Percentiles rank a stretch among this genome's conserved stretches.
phyloP scores from a whole-genome alignment of 2,113 vertebrate genomes.

The Dicerorhinus sumatrensis region DNA sequence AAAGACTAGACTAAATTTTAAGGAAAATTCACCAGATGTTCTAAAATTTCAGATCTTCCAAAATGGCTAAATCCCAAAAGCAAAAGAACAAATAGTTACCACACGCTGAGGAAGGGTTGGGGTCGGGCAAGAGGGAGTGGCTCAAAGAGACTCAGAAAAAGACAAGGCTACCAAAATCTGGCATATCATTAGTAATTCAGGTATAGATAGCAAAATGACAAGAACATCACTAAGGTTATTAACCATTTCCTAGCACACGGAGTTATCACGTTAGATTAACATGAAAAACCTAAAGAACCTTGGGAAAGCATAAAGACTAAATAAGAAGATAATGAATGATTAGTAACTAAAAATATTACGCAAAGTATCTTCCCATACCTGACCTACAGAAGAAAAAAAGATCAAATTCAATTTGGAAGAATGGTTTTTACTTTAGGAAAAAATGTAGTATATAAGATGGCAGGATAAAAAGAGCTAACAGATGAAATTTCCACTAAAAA shows the following conservation, averaged over 20 bases:
- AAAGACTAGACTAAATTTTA: conserved; percentile 58
- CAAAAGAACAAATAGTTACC: conserved; percentile 62
- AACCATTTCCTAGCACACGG: conserved; percentile 29
- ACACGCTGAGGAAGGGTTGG: background rate
- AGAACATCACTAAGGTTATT: conserved; percentile 6
- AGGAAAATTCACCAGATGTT: conserved; percentile 64
- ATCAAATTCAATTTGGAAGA: conserved; percentile 27
- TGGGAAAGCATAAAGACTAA: conserved; percentile 26
- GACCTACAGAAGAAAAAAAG: conserved; percentile 1
- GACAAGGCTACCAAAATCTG: conserved; percentile 48
- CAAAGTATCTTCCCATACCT: background rate
- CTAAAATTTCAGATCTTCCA: conserved; percentile 63
- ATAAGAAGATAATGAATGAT: conserved; percentile 6
- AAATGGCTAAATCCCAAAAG: conserved; percentile 39
- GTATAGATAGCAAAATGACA: background rate
- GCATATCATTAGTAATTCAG: background rate
- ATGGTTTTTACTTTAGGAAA: conserved; percentile 31
- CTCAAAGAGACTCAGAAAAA: conserved; percentile 43
- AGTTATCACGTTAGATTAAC: conserved; percentile 7
- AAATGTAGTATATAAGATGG: background rate
- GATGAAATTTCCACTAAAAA: conserved; percentile 51
- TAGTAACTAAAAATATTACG: background rate
- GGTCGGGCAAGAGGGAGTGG: background rate
- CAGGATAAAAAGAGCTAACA: conserved; percentile 35
- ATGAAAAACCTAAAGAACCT: conserved; percentile 15